Conservation (phyloP, 2,888 invertebrate species). For the Pseudococcus longispinus region DNA sequence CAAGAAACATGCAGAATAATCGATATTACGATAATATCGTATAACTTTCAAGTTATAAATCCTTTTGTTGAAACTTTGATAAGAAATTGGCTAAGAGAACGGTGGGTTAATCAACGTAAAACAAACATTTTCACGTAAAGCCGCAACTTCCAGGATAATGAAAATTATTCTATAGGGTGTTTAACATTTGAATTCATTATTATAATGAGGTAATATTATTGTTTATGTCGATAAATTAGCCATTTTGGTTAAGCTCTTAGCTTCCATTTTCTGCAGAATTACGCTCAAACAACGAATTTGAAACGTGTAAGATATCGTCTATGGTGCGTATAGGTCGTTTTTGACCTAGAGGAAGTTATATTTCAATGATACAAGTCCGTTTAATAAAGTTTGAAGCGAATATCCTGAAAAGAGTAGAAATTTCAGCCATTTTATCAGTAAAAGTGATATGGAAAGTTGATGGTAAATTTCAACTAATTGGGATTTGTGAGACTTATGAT, state of each 20-base stretch:
- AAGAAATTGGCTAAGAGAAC: background rate
- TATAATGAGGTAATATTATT: background rate
- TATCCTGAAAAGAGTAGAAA: background rate
- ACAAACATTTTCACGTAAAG: background rate
- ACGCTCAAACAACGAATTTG: background rate
- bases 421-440: conserved; percentile 15
- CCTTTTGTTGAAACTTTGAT: background rate
- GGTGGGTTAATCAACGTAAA: background rate
- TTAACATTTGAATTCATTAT: background rate
- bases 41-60: background rate
- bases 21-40: background rate
- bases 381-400: background rate
- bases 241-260: background rate
- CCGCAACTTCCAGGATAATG: background rate
- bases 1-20: background rate
- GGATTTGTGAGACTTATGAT: background rate
- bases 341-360: background rate
- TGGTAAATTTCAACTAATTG: background rate
- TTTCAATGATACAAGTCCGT: background rate
- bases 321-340: background rate
- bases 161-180: background rate
- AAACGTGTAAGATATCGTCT: background rate
- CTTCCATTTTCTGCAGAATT: background rate
- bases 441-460: background rate
- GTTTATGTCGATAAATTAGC: background rate